Percentiles rank a stretch among this genome's conserved stretches.
phyloP scores from a whole-genome alignment of 2,888 invertebrate species.

The Spilosoma lubricipeda region DNA sequence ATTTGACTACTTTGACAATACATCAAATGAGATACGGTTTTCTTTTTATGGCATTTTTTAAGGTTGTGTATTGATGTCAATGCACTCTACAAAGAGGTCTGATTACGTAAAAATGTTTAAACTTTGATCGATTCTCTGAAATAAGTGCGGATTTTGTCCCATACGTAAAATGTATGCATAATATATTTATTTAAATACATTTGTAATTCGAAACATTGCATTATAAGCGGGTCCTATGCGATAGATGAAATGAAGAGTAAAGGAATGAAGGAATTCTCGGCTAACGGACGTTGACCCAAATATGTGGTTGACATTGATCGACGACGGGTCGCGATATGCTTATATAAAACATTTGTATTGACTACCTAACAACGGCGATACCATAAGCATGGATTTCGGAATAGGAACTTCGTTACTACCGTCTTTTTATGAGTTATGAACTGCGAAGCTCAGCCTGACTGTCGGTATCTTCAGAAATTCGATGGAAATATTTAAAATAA shows the following conservation, averaged over 20 bases:
- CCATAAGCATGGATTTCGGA: constrained; percentile 69
- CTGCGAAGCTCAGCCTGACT: constrained; percentile 63
- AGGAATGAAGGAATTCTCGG: constrained; percentile 77
- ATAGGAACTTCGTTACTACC: constrained; percentile 79
- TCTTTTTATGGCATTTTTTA: neutral
- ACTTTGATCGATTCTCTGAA: no score
- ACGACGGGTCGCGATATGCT: constrained; percentile 79
- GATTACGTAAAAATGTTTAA: neutral
- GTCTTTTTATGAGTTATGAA: constrained; percentile 66
- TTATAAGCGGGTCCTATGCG: constrained; percentile 57
- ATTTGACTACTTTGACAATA: constrained; percentile 29
- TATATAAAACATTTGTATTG: constrained; percentile 73
- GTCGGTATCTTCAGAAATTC: constrained; percentile 30
- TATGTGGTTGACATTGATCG: constrained; percentile 86
- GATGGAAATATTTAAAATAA: constrained; percentile 16
- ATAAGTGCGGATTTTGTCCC: neutral
- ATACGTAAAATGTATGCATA: neutral
- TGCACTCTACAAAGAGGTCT: neutral
- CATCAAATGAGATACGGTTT: neutral
- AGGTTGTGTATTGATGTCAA: neutral
- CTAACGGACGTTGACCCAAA: constrained; percentile 83
- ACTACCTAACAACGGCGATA: constrained; percentile 41
- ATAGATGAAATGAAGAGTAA: constrained; percentile 76
- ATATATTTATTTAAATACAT: neutral
- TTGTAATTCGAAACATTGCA: constrained; percentile 49